Base-by-base conservation (phyloP, 2,113 vertebrate genomes). In the Mormoops blainvillei region DNA sequence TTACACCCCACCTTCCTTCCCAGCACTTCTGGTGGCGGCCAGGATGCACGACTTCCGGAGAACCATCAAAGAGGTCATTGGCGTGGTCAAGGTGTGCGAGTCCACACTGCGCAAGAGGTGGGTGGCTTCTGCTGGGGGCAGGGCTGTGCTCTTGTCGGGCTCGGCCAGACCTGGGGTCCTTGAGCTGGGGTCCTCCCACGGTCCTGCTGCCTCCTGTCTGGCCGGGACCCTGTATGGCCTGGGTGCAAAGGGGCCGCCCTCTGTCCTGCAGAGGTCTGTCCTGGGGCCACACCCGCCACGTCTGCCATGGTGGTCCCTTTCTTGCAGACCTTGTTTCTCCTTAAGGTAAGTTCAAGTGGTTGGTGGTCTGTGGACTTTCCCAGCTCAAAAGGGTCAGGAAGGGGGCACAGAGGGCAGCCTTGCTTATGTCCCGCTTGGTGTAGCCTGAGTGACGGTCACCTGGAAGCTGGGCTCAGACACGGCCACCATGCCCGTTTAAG, bases 21-120 rank as follows among this genome's bases (percentile, higher is more conserved):
- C 58, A 99, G 99, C 99, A 50, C 99, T 99, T 61, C 99, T 99
- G 1, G 99, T 99, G 9, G 99, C 99, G 0, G 99, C 99, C 61
- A 99, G 99, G 63, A 99, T 99, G 99, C 99, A 99, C 76, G 99
- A 99, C 93, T 99, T 99, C 97, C 98, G 99, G 65, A 99, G 99
- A 12, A 99, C 99, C 6, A 98, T 99, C 93, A 99, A 99, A 95
- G 99, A 99, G 97, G 98, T 99, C 68, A 99, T 99, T 94, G 92
- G 98, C 1, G 98, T 99, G 50, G 99, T 99, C 58, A 99, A 99
- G 98, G 99, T 99, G 95, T 99, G 99, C 70, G 99, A 99, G 91
- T 98, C 98, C 56, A 99, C 99, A 0, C 98, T 99, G 16, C 99
- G 99, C 36, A 99, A 99, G 98, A 99, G 99, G 99, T 99, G 82